Conservation (phyloP, 2,797 vertebrate species). For the Anguilla anguilla region DNA sequence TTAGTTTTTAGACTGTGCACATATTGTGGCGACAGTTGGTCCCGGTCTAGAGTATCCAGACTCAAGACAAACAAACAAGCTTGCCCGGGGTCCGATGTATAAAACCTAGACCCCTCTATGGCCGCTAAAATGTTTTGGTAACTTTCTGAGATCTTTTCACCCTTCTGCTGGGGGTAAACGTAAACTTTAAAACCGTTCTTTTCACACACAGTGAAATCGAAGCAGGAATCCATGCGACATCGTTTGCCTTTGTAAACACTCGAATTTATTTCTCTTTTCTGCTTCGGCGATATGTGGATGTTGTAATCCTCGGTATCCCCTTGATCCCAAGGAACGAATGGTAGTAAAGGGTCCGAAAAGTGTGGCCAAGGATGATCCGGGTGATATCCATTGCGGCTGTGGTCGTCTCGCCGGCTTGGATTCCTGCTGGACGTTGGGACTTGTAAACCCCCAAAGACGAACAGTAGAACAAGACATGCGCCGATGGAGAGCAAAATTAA, state of each 20-base stretch:
- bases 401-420: conserved; percentile 76
- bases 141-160: conserved; percentile 97
- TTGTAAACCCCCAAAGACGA: conserved; percentile 86
- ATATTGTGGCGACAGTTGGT: conserved; percentile 96
- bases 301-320: conserved; percentile 69
- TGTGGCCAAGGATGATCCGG: conserved; percentile 82
- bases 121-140: conserved; percentile 95
- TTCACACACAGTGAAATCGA: conserved; percentile 88
- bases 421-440: conserved; percentile 76
- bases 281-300: conserved; percentile 78
- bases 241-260: conserved; percentile 83
- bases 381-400: conserved; percentile 72
- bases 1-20: conserved; percentile 93
- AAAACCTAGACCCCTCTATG: conserved; percentile 91
- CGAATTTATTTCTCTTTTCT: conserved; percentile 82
- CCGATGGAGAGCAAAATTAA: conserved; percentile 89
- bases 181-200: conserved; percentile 95
- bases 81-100: conserved; percentile 90
- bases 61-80: conserved; percentile 94
- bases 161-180: conserved; percentile 93
- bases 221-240: conserved; percentile 97
- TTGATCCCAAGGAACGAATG: conserved; percentile 79
- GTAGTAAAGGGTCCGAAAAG: conserved; percentile 77
- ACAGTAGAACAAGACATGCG: conserved; percentile 83
- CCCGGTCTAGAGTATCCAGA: conserved; percentile 94